These are phyloP conservation scores for Sminthurides bifidus DNA, from an alignment of 1,140 invertebrate species.

Conservation along the genomic window DNA sequence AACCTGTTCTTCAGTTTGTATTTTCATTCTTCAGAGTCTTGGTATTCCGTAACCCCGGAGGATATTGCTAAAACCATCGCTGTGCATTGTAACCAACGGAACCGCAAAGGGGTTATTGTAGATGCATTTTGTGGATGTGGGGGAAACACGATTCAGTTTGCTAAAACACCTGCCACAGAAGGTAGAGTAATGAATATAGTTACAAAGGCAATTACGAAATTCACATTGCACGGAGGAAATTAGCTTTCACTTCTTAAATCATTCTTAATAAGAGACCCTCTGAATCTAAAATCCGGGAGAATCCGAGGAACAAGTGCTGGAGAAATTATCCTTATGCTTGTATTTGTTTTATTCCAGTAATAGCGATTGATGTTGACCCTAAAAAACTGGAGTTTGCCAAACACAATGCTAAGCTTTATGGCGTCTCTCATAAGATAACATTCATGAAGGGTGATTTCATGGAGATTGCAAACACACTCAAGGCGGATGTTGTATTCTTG, in stretches of 20 bases:
- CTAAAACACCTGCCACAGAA: constrained; percentile 68
- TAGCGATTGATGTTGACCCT: constrained; percentile 88
- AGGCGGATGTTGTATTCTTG: constrained; percentile 77
- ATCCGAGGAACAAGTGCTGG: too few relatives aligned
- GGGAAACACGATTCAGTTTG: constrained; percentile 96
- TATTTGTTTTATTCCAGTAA: constrained; percentile 50
- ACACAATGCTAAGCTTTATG: constrained; percentile 85
- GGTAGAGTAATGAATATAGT: constrained; percentile 45
- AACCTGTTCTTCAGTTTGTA: too few relatives aligned
- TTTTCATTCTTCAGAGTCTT: constrained; percentile 58
- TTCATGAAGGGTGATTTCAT: constrained; percentile 89
- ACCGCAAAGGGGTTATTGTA: constrained; percentile 61
- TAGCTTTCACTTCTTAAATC: too few relatives aligned
- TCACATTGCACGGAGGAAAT: too few relatives aligned
- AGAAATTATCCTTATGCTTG: too few relatives aligned
- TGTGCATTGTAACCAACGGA: constrained; percentile 44
- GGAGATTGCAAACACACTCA: constrained; percentile 44
- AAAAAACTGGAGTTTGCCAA: constrained; percentile 70
- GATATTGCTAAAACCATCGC: constrained; percentile 84
- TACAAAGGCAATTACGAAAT: too few relatives aligned
- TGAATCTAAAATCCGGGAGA: too few relatives aligned
- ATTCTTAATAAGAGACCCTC: too few relatives aligned
- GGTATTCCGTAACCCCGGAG: constrained; percentile 98
- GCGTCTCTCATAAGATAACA: constrained; percentile 75
- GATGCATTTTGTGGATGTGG: constrained; percentile 97